Evolutionary conservation across 2,797 vertebrate species (phyloP).

Genomic region (Muscicapa comitata): DNA sequence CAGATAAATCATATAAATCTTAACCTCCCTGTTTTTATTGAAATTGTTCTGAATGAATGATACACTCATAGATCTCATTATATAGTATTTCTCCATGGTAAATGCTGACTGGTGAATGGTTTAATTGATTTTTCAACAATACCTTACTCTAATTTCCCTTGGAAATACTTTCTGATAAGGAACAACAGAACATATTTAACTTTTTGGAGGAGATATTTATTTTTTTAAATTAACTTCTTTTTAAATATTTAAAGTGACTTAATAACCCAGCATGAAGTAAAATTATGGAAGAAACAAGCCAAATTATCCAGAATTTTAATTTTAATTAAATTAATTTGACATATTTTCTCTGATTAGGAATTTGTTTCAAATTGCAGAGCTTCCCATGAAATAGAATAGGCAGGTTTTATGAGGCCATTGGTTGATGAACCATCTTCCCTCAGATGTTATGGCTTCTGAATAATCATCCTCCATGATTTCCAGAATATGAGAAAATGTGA

Average conservation of each 20-base stretch:
- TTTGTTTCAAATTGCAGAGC: background rate
- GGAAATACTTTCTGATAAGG: background rate
- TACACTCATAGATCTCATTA: background rate
- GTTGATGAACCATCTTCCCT: background rate
- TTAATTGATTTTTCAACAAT: background rate
- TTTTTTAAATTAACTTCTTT: background rate
- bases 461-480: background rate
- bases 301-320: background rate
- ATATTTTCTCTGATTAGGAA: background rate
- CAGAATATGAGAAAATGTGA: background rate
- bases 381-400: background rate
- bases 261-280: background rate
- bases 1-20: slow-evolving; percentile 14
- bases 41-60: slow-evolving; percentile 16
- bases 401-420: background rate
- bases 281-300: background rate
- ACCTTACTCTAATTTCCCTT: background rate
- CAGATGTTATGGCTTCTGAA: background rate
- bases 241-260: background rate
- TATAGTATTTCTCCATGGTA: background rate
- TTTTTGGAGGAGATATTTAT: background rate
- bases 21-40: background rate
- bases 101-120: background rate
- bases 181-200: background rate
- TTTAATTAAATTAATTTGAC: background rate